These are phyloP conservation scores for Oncorhynchus gorbuscha DNA, from an alignment of 2,113 vertebrate genomes.

Conservation along the genomic window DNA sequence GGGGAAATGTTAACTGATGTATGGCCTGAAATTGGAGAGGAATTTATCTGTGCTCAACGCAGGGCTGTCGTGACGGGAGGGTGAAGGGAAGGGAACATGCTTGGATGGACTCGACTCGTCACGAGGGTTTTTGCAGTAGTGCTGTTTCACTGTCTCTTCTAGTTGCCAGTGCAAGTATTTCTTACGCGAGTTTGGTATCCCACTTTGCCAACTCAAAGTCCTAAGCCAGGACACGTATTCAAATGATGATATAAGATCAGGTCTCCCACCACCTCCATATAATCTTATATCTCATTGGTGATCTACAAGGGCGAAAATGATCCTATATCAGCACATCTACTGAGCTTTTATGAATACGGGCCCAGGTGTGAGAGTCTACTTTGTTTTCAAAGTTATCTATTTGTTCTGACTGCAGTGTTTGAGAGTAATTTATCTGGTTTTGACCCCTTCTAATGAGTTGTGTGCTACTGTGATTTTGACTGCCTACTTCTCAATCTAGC, in stretches of 20 bases:
- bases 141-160: neutral
- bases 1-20: conserved; percentile 78
- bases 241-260: too few species aligned
- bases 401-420: too few species aligned
- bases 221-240: too few species aligned
- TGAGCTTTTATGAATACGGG: neutral
- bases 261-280: too few species aligned
- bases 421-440: neutral
- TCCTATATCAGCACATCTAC: too few species aligned
- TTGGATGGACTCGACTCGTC: conserved; percentile 68
- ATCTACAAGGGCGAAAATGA: too few species aligned
- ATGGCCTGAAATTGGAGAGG: conserved; percentile 80
- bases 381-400: neutral
- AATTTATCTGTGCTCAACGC: conserved; percentile 87
- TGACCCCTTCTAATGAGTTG: neutral
- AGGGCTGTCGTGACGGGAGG: conserved; percentile 57
- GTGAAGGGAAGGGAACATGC: conserved; percentile 74
- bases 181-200: too few species aligned
- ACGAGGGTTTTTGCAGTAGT: too few species aligned
- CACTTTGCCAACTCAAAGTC: too few species aligned
- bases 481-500: neutral
- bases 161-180: neutral
- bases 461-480: neutral
- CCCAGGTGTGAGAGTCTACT: neutral
- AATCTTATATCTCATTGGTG: too few species aligned